Evolutionary conservation across 2,888 invertebrate species (phyloP), one percentile per base, ranked within the genome.

Genomic region (Leucoptera coffeella): DNA sequence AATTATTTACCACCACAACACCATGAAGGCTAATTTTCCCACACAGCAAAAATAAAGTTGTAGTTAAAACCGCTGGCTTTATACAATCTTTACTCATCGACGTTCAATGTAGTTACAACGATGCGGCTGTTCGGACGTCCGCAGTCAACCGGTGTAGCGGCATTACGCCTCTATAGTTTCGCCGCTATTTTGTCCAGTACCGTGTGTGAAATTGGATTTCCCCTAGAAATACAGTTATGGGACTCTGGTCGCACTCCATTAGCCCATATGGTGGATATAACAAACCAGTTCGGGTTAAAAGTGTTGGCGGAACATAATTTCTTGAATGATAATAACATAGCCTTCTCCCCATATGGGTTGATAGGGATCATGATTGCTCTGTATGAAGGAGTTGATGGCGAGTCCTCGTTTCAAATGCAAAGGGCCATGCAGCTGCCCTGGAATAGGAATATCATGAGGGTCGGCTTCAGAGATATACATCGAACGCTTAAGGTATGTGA

Each of bases 391-490:
- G 76, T 86, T 0, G 72, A 78, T 24, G 86, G 86, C 7, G 75
- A 77, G 34, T 81, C 86, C 23, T 77, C 79, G 13, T 69, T 74
- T 27, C 86, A 90, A 60, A 78, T 90, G 31, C 75, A 78, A 34
- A 73, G 80, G 28, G 76, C 80, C 6, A 62, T 85, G 38, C 75
- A 77, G 31, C 55, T 89, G 35, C 88, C 89, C 1, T 75, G 77
- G 50, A 82, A 86, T 51, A 73, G 80, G 30, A 80, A 84, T 39
- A 56, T 83, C 15, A 78, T 83, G 41, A 74, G 88, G 39, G 75
- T 88, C 33, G 89, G 89, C 14, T 79, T 87, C 43, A 74, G 89
- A 35, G 89, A 90, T 53, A 82, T 90, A 35, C 86, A 89, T 51
- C 74, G 87, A 27, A 79, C 85, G 40, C 71, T 89, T 29, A 79